Evolutionary conservation across 1,140 invertebrate genomes (phyloP).

Genomic region (Maconellicoccus hirsutus): DNA sequence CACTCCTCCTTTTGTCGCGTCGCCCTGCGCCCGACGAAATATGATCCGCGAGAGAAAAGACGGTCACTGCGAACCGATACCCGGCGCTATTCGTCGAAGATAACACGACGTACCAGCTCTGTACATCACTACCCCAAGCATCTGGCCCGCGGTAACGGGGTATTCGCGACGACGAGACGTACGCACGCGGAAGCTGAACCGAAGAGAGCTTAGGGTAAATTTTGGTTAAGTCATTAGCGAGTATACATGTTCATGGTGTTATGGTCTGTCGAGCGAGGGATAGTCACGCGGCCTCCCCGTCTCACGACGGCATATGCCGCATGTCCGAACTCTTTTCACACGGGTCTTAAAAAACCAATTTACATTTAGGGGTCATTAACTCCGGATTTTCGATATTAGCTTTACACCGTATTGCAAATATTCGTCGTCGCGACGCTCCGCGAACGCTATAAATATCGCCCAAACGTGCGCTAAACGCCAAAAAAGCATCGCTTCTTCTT

Average conservation of each 20-base stretch:
- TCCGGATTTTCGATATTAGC: background rate
- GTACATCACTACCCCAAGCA: too few species aligned
- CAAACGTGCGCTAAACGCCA: too few species aligned
- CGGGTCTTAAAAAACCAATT: constrained; percentile 22
- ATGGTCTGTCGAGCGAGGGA: constrained; percentile 12
- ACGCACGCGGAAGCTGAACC: too few species aligned
- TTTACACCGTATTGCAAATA: too few species aligned
- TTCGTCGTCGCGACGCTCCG: too few species aligned
- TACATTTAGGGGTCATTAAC: constrained; percentile 21
- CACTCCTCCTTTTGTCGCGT: background rate
- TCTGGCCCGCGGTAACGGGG: too few species aligned
- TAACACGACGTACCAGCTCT: too few species aligned
- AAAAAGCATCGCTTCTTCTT: too few species aligned
- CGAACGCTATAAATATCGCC: too few species aligned
- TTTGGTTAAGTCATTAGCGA: constrained; percentile 15
- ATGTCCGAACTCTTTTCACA: constrained; percentile 18
- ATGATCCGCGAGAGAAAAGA: background rate
- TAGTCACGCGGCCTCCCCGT: constrained; percentile 12
- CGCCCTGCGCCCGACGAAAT: background rate
- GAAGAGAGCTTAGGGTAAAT: background rate
- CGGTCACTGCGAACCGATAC: background rate
- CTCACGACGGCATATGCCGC: constrained; percentile 3
- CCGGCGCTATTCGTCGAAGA: too few species aligned
- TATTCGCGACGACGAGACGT: too few species aligned
- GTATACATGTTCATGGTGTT: constrained; percentile 17